Percentiles rank a stretch among this genome's conserved stretches.
These are phyloP conservation scores for Andrena camellia DNA, from an alignment of 2,888 invertebrate genomes.

Conservation along the genomic window DNA sequence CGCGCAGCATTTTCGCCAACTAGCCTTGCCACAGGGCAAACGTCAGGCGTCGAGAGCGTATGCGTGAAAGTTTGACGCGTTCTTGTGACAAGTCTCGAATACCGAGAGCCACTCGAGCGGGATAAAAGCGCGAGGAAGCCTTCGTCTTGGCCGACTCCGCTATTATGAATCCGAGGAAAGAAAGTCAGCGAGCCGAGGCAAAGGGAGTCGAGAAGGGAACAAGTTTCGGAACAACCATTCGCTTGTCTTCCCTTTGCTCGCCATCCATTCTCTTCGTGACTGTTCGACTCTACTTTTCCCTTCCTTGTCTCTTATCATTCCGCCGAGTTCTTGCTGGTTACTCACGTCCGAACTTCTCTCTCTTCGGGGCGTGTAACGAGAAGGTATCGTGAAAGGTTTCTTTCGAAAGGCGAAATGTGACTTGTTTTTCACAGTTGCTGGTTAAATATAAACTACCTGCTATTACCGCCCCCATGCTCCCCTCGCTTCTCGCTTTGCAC, in stretches of 20 bases:
- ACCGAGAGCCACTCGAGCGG: constrained; percentile 22
- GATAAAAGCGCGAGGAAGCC: constrained; percentile 36
- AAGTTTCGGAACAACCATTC: constrained; percentile 34
- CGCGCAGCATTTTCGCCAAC: constrained; percentile 49
- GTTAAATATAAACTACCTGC: background rate
- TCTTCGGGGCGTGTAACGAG: background rate
- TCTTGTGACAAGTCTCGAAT: constrained; percentile 46
- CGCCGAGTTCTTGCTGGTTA: constrained; percentile 36
- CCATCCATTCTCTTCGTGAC: constrained; percentile 19
- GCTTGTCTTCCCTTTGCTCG: constrained; percentile 9
- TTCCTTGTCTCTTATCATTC: constrained; percentile 15
- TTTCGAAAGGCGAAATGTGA: constrained; percentile 5
- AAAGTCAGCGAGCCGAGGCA: constrained; percentile 9
- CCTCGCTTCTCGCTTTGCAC: background rate
- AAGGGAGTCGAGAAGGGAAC: constrained; percentile 21
- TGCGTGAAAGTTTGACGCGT: constrained; percentile 66
- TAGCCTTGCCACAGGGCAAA: constrained; percentile 38
- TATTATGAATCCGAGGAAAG: constrained; percentile 41
- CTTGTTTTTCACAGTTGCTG: background rate
- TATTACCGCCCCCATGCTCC: background rate
- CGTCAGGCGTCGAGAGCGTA: constrained; percentile 59
- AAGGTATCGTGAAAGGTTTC: constrained; percentile 1
- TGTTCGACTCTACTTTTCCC: constrained; percentile 16
- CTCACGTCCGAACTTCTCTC: constrained; percentile 31
- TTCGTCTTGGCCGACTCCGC: constrained; percentile 10